These are phyloP conservation scores for Drosophila neotestacea DNA, from an alignment of 2,888 invertebrate species.

Conservation along the genomic window DNA sequence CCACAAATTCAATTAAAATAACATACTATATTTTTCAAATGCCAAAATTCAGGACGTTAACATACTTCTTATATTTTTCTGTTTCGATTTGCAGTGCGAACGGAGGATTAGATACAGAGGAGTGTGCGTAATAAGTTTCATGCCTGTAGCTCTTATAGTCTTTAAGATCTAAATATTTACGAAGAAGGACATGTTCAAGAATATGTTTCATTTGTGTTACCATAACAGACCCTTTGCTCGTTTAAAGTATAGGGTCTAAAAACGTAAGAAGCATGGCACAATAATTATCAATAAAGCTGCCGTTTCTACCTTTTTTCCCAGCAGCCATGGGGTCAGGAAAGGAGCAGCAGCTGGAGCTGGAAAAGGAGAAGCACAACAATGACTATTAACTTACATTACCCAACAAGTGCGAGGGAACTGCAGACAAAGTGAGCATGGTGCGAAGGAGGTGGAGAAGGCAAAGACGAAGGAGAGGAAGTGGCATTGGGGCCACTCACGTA, in stretches of 20 bases:
- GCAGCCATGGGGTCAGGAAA: conserved; percentile 5
- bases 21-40: too few species aligned
- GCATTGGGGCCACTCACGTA: conserved; percentile 62
- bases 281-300: conserved; percentile 79
- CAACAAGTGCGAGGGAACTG: conserved; percentile 56
- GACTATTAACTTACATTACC: conserved; percentile 77
- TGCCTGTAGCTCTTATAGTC: too few species aligned
- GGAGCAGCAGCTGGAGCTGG: conserved; percentile 12
- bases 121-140: too few species aligned
- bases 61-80: too few species aligned
- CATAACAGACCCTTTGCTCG: background rate
- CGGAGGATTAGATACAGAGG: too few species aligned
- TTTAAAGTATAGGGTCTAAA: background rate
- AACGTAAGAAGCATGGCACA: conserved; percentile 66
- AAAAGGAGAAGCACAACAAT: conserved; percentile 55
- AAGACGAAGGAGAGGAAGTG: background rate
- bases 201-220: too few species aligned
- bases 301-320: conserved; percentile 38
- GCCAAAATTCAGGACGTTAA: too few species aligned
- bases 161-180: too few species aligned
- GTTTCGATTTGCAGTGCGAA: too few species aligned
- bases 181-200: too few species aligned
- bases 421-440: conserved; percentile 6
- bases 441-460: background rate
- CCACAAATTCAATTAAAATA: too few species aligned